A percentile compares a stretch with the other conserved stretches of the same genome.
Conservation (phyloP, 1,140 invertebrate genomes). For the Macrocentrus cingulum region DNA sequence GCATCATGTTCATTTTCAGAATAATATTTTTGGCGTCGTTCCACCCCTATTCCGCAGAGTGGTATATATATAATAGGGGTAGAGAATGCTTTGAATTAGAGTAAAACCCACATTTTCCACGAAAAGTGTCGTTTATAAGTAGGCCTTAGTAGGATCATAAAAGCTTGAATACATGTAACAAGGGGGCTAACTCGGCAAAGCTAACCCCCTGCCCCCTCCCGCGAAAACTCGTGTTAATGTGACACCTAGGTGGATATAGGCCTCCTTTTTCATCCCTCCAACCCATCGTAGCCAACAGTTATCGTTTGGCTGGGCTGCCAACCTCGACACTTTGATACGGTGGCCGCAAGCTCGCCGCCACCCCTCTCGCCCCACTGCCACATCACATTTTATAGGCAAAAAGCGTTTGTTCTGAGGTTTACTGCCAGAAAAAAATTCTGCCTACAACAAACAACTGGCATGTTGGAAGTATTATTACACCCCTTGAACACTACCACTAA, state of each 20-base stretch:
- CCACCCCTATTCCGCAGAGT: background rate
- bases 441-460: too few relatives aligned
- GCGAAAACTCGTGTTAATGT: conserved; percentile 24
- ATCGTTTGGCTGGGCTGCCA: conserved; percentile 45
- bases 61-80: too few relatives aligned
- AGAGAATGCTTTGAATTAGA: too few relatives aligned
- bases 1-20: conserved; percentile 5
- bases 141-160: conserved; percentile 9
- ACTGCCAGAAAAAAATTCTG: background rate
- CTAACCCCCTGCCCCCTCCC: too few relatives aligned
- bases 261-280: conserved; percentile 7
- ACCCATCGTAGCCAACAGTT: conserved; percentile 31
- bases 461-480: too few relatives aligned
- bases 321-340: conserved; percentile 24
- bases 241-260: conserved; percentile 9
- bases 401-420: background rate
- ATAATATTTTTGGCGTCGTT: conserved; percentile 19
- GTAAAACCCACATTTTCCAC: too few relatives aligned
- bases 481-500: too few relatives aligned
- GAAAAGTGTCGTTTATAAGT: background rate
- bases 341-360: conserved; percentile 12
- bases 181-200: background rate
- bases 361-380: background rate
- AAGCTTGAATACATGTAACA: conserved; percentile 5
- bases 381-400: conserved; percentile 12